These are phyloP conservation scores for Erpetoichthys calabaricus DNA, from an alignment of 2,797 vertebrate genomes.

Conservation along the genomic window DNA sequence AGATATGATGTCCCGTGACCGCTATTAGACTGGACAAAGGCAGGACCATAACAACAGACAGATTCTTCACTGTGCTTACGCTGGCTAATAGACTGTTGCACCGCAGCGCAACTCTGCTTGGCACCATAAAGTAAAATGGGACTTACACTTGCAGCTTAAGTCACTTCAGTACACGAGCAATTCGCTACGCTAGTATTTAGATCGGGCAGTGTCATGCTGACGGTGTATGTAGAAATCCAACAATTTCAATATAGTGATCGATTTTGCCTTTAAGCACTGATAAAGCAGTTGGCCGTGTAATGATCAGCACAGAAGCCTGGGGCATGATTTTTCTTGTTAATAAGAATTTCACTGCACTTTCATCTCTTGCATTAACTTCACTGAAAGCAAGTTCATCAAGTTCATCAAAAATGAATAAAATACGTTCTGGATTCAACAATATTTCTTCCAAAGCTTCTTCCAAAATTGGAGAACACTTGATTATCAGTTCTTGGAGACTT, in stretches of 20 bases:
- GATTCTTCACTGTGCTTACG: too few species aligned
- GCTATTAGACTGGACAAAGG: too few species aligned
- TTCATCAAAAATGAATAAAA: slow-evolving; percentile 29
- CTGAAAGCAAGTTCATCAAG: slow-evolving; percentile 27
- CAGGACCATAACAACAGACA: too few species aligned
- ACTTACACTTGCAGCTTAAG: too few species aligned
- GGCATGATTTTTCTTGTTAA: slow-evolving; percentile 26
- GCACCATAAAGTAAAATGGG: too few species aligned
- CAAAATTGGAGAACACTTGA: slow-evolving; percentile 18
- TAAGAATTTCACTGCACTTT: slow-evolving; percentile 25
- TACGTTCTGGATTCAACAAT: slow-evolving; percentile 13
- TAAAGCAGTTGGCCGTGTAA: slow-evolving; percentile 10
- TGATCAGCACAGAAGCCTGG: slow-evolving; percentile 18
- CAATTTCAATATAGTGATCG: slow-evolving; percentile 2
- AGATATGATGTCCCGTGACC: too few species aligned
- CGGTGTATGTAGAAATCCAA: slow-evolving; percentile 24
- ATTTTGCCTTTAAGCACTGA: slow-evolving; percentile 13
- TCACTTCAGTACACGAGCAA: too few species aligned
- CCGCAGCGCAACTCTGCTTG: too few species aligned
- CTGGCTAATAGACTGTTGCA: too few species aligned
- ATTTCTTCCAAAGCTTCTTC: slow-evolving; percentile 21
- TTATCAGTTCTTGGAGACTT: slow-evolving; percentile 18
- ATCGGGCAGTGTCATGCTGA: too few species aligned
- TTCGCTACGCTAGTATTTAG: too few species aligned
- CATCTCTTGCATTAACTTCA: slow-evolving; percentile 21